Percentiles rank a stretch among this genome's conserved stretches.
Conservation (phyloP, 2,113 vertebrate species). For the Furnarius figulus region DNA sequence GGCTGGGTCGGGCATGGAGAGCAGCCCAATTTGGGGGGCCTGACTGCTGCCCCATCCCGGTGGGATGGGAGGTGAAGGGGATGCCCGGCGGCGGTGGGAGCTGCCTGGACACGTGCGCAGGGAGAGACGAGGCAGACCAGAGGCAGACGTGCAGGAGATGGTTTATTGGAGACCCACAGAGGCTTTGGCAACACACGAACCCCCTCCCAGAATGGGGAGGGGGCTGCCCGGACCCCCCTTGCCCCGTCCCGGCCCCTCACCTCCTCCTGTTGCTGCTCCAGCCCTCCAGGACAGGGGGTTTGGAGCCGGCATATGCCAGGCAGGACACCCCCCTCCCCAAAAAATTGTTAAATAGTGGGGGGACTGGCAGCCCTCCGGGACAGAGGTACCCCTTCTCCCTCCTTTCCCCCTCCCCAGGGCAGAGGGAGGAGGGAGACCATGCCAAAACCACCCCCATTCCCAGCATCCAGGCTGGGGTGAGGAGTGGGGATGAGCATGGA, state of each 20-base stretch:
- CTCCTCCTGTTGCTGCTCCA: not conserved
- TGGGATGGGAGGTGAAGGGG: rapidly evolving
- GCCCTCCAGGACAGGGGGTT: not conserved
- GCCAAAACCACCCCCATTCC: not conserved
- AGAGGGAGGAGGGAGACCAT: not conserved
- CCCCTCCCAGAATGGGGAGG: not conserved
- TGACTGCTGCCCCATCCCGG: rapidly evolving
- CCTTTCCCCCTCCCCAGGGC: not conserved
- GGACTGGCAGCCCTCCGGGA: not conserved
- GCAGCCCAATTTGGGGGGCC: rapidly evolving
- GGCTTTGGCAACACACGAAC: not conserved
- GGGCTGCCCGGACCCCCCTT: not conserved
- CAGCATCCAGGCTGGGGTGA: not conserved
- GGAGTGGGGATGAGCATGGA: not conserved
- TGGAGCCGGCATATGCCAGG: not conserved
- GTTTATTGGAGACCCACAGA: constrained; percentile 52
- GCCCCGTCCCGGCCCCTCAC: not conserved
- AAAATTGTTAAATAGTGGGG: not conserved
- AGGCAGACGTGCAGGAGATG: constrained; percentile 39
- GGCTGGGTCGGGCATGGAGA: not conserved
- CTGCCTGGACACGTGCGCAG: not conserved
- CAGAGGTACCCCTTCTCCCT: not conserved
- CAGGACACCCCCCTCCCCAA: not conserved
- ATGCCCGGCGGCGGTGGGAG: not conserved
- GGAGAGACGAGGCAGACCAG: constrained; percentile 38